A percentile compares a stretch with the other conserved stretches of the same genome.
These are phyloP conservation scores for Euglossa dilemma DNA, from an alignment of 1,140 invertebrate genomes.

Conservation along the genomic window DNA sequence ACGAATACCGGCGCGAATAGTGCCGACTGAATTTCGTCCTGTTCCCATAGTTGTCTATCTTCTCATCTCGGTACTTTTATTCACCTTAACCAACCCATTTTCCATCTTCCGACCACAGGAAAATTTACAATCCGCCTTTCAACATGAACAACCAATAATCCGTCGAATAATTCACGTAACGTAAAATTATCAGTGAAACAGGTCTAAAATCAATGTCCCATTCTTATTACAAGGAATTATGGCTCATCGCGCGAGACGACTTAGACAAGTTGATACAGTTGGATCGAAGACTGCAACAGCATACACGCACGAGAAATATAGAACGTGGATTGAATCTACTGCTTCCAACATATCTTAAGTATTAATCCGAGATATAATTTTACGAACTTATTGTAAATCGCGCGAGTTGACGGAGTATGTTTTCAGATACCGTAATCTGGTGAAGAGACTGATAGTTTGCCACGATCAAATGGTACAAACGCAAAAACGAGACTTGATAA, in stretches of 20 bases:
- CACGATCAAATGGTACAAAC: conserved; percentile 86
- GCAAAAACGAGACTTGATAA: conserved; percentile 84
- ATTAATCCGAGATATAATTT: not conserved
- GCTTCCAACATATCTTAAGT: conserved; percentile 54
- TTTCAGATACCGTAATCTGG: conserved; percentile 74
- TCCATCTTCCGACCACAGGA: not conserved
- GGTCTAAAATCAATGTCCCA: conserved; percentile 67
- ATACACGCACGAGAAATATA: conserved; percentile 14
- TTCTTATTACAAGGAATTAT: conserved; percentile 70
- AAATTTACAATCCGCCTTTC: not conserved
- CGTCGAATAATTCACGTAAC: not conserved
- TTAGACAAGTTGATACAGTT: conserved; percentile 66
- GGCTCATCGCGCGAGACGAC: conserved; percentile 70
- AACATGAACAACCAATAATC: not conserved
- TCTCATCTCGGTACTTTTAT: not conserved
- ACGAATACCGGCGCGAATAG: not conserved
- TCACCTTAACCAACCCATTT: conserved; percentile 2
- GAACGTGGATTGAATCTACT: conserved; percentile 29
- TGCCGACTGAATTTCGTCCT: conserved; percentile 24
- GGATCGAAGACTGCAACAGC: conserved; percentile 61
- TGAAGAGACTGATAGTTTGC: conserved; percentile 77
- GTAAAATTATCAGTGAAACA: not conserved
- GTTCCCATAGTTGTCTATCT: not conserved
- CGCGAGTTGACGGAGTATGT: not conserved
- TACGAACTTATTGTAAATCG: not conserved